A percentile compares a stretch with the other conserved stretches of the same genome.
phyloP scores from a whole-genome alignment of 1,140 invertebrate species.

The Linepithema humile region DNA sequence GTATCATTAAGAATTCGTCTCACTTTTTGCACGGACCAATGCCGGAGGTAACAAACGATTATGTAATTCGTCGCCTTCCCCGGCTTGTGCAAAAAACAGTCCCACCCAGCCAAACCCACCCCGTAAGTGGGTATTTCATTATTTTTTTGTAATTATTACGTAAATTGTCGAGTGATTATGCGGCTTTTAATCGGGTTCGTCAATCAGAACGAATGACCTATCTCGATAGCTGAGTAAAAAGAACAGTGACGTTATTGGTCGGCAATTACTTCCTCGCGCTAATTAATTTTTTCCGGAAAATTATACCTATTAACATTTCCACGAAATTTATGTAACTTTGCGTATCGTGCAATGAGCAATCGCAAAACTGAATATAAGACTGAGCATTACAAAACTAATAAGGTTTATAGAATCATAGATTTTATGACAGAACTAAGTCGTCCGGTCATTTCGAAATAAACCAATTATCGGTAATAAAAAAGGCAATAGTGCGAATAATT shows the following conservation, averaged over 20 bases:
- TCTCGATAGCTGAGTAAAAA: neutral
- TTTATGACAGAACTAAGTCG: no score
- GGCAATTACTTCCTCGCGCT: neutral
- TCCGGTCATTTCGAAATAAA: no score
- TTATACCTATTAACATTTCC: no score
- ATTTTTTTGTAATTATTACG: slow-evolving; percentile 62
- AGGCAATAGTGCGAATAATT: no score
- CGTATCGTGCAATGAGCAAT: no score
- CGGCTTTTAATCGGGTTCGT: slow-evolving; percentile 2
- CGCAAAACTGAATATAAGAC: no score
- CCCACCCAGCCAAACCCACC: no score
- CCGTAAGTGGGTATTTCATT: slow-evolving; percentile 31
- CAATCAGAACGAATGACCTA: slow-evolving; percentile 14
- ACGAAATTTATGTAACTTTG: no score
- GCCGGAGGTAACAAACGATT: slow-evolving; percentile 34
- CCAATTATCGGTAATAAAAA: no score
- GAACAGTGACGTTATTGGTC: slow-evolving; percentile 2
- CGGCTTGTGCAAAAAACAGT: slow-evolving; percentile 46
- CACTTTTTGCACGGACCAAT: slow-evolving; percentile 56
- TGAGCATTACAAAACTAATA: no score
- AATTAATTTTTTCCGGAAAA: no score
- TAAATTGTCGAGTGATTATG: slow-evolving; percentile 44
- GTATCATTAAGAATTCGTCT: slow-evolving; percentile 62
- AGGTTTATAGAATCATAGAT: no score
- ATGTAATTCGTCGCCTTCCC: slow-evolving; percentile 21